Evolutionary conservation across 2,797 vertebrate species (phyloP).

Genomic region (Ficedula albicollis): DNA sequence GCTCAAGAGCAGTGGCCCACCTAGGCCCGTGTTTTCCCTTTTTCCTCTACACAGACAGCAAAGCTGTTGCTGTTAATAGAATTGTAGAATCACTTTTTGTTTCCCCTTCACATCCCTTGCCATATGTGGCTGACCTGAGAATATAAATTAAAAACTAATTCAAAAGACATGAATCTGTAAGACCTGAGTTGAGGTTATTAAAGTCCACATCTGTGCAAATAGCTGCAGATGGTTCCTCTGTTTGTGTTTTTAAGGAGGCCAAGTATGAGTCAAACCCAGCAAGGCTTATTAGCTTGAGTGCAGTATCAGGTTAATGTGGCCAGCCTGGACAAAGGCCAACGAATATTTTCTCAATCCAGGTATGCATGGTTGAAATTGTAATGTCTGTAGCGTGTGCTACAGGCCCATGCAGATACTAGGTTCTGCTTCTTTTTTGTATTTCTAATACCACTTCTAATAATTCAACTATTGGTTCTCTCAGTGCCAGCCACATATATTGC

Average conservation of each 20-base stretch:
- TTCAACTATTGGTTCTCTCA: background rate
- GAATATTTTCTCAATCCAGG: background rate
- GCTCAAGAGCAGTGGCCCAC: background rate
- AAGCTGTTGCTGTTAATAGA: background rate
- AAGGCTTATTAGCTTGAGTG: background rate
- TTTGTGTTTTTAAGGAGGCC: background rate
- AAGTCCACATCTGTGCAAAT: background rate
- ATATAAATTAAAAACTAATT: background rate
- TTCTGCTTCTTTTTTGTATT: background rate
- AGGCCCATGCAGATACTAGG: background rate
- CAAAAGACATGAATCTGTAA: background rate
- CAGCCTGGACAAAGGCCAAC: background rate
- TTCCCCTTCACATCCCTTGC: background rate
- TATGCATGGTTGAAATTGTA: background rate
- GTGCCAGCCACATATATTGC: background rate
- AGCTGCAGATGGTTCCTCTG: background rate
- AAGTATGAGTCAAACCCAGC: background rate
- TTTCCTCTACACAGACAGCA: background rate
- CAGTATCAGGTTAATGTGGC: background rate
- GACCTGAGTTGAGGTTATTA: background rate
- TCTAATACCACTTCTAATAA: background rate
- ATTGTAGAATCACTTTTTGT: background rate
- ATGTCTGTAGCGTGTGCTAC: background rate
- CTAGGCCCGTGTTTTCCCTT: background rate
- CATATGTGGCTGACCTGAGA: background rate